phyloP scores from a whole-genome alignment of 2,888 invertebrate species.

The Itoplectis maculator region DNA sequence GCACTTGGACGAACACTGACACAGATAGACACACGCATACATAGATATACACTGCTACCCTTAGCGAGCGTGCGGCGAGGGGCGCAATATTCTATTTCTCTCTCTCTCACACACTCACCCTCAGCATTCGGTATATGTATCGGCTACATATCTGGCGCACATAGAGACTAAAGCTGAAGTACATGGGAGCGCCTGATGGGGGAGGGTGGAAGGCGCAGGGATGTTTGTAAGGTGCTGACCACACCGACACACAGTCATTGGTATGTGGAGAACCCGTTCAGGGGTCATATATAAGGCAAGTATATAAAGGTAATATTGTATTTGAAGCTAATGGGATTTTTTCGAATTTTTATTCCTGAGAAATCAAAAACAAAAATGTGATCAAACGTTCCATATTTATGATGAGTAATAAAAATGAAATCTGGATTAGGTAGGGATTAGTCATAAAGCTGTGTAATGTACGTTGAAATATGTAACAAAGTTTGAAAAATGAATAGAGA shows the following conservation, averaged over 20 bases:
- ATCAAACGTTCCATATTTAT: too few relatives aligned
- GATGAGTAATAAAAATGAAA: too few relatives aligned
- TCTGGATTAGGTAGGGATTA: too few relatives aligned
- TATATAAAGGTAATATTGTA: too few relatives aligned
- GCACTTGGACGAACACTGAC: slow-evolving; percentile 39
- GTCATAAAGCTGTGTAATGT: too few relatives aligned
- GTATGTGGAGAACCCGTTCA: neutral
- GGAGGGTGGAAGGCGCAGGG: slow-evolving; percentile 58
- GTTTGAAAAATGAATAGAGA: too few relatives aligned
- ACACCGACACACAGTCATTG: slow-evolving; percentile 38
- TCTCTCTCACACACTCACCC: slow-evolving; percentile 26
- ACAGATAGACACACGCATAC: slow-evolving; percentile 21
- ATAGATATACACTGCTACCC: slow-evolving; percentile 60
- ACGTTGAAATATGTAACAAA: too few relatives aligned
- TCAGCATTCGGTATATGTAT: slow-evolving; percentile 73
- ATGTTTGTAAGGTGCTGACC: slow-evolving; percentile 70
- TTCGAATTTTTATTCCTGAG: too few relatives aligned
- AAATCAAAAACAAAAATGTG: too few relatives aligned
- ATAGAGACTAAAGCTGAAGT: slow-evolving; percentile 68
- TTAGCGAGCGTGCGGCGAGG: slow-evolving; percentile 68
- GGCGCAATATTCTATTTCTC: slow-evolving; percentile 74
- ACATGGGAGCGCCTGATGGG: slow-evolving; percentile 57
- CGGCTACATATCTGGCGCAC: slow-evolving; percentile 77
- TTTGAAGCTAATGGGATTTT: too few relatives aligned
- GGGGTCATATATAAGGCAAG: slow-evolving; percentile 42